Evolutionary conservation across 92 coral and sea anemone genomes (phyloP).

Genomic region (Heteractis magnifica): DNA sequence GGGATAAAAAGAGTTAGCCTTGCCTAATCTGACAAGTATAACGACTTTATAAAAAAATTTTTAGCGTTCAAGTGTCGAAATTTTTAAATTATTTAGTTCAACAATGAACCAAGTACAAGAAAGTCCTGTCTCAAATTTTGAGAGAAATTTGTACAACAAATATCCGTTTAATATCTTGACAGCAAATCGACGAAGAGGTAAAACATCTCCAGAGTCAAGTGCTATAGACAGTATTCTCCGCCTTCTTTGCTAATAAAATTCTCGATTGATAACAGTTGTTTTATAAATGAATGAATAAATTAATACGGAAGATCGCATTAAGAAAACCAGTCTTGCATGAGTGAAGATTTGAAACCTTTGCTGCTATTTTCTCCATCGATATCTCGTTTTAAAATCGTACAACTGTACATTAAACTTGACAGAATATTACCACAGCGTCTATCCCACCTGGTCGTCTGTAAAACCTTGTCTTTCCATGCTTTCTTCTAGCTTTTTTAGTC

Average conservation of each 20-base stretch:
- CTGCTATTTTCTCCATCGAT: background rate
- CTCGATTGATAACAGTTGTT: constrained; percentile 6
- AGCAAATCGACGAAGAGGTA: background rate
- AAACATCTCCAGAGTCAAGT: background rate
- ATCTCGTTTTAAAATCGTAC: background rate
- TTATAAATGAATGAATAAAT: constrained; percentile 3
- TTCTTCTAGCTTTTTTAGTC: constrained; percentile 74
- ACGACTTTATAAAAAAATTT: background rate
- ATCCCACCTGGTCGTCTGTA: constrained; percentile 75
- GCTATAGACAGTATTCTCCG: background rate
- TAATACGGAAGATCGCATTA: constrained; percentile 4
- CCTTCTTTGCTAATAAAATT: background rate
- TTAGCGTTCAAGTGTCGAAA: background rate
- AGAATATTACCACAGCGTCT: background rate
- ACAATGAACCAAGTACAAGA: background rate
- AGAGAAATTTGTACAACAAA: background rate
- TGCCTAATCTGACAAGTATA: background rate
- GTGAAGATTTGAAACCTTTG: background rate
- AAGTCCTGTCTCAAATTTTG: background rate
- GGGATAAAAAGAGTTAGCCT: background rate
- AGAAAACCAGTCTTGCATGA: background rate
- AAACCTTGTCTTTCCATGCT: constrained; percentile 88
- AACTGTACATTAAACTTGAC: background rate
- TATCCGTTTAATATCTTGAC: background rate
- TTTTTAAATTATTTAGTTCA: background rate